These are phyloP conservation scores for Apotomis betuletana DNA, from an alignment of 2,888 invertebrate genomes.

Conservation along the genomic window DNA sequence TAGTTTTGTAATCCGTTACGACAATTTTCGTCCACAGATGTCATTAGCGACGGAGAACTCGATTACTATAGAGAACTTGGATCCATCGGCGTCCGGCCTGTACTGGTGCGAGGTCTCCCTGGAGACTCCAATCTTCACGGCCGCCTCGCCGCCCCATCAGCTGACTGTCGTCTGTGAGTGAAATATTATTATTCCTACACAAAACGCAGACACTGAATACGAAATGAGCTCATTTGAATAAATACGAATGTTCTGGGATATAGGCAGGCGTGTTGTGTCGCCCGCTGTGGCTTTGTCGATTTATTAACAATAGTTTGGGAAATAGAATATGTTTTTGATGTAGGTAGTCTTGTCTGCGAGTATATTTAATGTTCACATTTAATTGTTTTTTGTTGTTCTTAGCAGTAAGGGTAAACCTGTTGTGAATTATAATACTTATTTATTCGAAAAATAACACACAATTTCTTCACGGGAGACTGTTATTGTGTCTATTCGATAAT, in stretches of 20 bases:
- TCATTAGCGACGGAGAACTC: slow-evolving; percentile 76
- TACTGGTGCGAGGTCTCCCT: slow-evolving; percentile 93
- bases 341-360: background rate
- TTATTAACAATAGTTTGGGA: slow-evolving; percentile 16
- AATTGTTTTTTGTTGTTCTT: no score
- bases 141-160: slow-evolving; percentile 89
- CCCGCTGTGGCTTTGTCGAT: slow-evolving; percentile 14
- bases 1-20: background rate
- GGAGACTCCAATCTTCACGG: slow-evolving; percentile 92
- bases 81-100: slow-evolving; percentile 89
- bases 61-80: slow-evolving; percentile 88
- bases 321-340: background rate
- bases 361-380: no score
- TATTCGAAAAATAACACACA: no score
- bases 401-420: no score
- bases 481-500: no score
- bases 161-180: slow-evolving; percentile 92
- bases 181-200: slow-evolving; percentile 39
- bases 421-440: no score
- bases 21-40: slow-evolving; percentile 62
- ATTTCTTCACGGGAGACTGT: no score
- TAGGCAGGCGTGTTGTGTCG: slow-evolving; percentile 11
- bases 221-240: slow-evolving; percentile 55
- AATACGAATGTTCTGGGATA: slow-evolving; percentile 49
- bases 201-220: slow-evolving; percentile 52